These are phyloP conservation scores for Pseudorasbora parva DNA, from an alignment of 2,113 vertebrate genomes.

Conservation along the genomic window DNA sequence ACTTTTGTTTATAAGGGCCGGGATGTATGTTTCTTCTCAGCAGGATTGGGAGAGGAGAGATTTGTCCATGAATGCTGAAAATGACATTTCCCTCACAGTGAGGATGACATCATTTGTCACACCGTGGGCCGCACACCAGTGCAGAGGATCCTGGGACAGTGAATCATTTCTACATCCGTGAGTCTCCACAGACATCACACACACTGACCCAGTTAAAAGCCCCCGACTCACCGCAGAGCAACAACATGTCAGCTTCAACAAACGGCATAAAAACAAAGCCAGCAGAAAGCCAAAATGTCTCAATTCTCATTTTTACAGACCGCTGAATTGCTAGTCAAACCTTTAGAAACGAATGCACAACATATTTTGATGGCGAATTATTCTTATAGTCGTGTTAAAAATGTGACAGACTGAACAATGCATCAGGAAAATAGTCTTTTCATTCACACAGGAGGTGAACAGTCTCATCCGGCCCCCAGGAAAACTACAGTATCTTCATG, in stretches of 20 bases:
- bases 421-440: background rate
- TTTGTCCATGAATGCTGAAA: slow-evolving; percentile 4
- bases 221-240: background rate
- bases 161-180: slow-evolving; percentile 33
- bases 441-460: background rate
- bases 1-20: slow-evolving; percentile 50
- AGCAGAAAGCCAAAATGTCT: background rate
- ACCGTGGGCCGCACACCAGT: background rate
- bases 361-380: background rate
- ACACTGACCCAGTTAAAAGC: slow-evolving; percentile 29
- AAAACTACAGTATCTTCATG: slow-evolving; percentile 43
- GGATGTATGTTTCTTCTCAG: background rate
- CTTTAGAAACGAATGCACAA: too few relatives aligned
- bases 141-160: slow-evolving; percentile 11
- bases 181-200: slow-evolving; percentile 22
- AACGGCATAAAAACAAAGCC: background rate
- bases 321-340: background rate
- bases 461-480: background rate
- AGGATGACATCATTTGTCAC: slow-evolving; percentile 32
- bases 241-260: background rate
- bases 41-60: background rate
- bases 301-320: background rate
- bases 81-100: slow-evolving; percentile 5
- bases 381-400: background rate
- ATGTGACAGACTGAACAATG: slow-evolving; percentile 1